Base-by-base conservation (phyloP, 2,888 invertebrate genomes). In the Heliconius ismenius region DNA sequence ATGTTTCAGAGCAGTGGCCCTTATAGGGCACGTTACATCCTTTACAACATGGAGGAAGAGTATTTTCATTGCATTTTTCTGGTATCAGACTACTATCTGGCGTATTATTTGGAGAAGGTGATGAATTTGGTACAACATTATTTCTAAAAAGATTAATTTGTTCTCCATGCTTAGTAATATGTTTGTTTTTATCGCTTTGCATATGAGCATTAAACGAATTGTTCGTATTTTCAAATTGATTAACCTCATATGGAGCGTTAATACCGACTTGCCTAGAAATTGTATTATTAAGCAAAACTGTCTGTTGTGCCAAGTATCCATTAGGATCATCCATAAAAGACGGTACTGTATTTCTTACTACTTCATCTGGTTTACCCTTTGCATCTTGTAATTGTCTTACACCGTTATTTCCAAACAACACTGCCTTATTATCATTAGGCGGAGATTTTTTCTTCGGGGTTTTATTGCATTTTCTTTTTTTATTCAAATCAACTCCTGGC, bases 311-410 rank as follows among this genome's bases (percentile, higher is more conserved):
- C 82, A 98, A 92, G 90, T 98, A 98, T 4, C 98, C 98, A 84
- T 96, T 97, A 0, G 98, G 98, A 90, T 98, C 98, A 82, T 98
- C 98, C 95, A 98, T 96, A 87, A 98, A 98, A 54, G 98, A 98
- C 2, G 97, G 97, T 81, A 96, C 91, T 80, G 95, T 95, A 80
- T 95, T 95, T 82, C 88, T 90, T 43, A 94, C 89, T 77, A 90
- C 86, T 79, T 95, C 90, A 79, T 94, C 94, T 11, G 90, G 88
- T 83, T 93, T 92, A 74, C 84, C 87, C 88, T 95, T 94, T 15
- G 85, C 73, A 70, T 93, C 92, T 77, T 91, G 89, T 18, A 89
- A 78, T 68, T 89, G 82, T 79, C 92, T 87, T 82, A 92, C 86
- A 4, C 92, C 91, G 79, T 92, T 92, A 78, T 83, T 87, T 4